phyloP scores from a whole-genome alignment of 1,140 invertebrate species.

The Pteromalus puparum region DNA sequence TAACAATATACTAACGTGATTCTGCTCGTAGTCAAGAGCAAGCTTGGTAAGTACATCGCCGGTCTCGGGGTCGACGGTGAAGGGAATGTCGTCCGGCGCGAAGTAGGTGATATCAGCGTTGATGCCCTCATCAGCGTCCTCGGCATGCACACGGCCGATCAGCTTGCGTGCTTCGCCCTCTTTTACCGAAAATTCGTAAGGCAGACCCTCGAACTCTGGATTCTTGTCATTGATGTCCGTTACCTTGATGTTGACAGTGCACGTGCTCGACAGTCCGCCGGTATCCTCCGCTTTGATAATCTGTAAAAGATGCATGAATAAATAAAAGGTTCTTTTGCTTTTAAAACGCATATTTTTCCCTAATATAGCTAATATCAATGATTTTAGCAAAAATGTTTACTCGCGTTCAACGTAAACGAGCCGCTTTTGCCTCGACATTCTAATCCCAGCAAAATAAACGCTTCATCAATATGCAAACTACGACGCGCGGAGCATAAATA shows the following conservation, averaged over 20 bases:
- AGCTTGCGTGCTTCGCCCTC: conserved; percentile 84
- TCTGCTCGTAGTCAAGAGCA: conserved; percentile 89
- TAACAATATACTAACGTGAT: conserved; percentile 78
- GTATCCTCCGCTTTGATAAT: conserved; percentile 90
- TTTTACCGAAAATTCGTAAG: conserved; percentile 88
- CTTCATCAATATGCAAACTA: not conserved
- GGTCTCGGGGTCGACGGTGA: conserved; percentile 85
- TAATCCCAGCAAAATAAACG: not conserved
- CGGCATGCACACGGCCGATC: conserved; percentile 88
- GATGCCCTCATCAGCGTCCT: conserved; percentile 86
- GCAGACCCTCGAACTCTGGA: conserved; percentile 85
- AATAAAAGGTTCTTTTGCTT: too few species aligned
- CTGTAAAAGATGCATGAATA: conserved; percentile 69
- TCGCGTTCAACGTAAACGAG: too few species aligned
- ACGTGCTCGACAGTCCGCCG: conserved; percentile 86
- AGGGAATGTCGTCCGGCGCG: conserved; percentile 86
- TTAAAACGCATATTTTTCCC: too few species aligned
- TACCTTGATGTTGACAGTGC: conserved; percentile 90
- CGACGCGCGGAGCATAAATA: not conserved
- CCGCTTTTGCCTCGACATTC: too few species aligned
- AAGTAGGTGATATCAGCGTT: conserved; percentile 82
- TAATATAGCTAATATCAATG: not conserved
- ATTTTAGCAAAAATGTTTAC: not conserved
- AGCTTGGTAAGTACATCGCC: conserved; percentile 86
- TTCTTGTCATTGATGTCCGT: conserved; percentile 95